These are phyloP conservation scores for Gallinago solitaria DNA, from an alignment of 2,797 vertebrate genomes.

Conservation along the genomic window DNA sequence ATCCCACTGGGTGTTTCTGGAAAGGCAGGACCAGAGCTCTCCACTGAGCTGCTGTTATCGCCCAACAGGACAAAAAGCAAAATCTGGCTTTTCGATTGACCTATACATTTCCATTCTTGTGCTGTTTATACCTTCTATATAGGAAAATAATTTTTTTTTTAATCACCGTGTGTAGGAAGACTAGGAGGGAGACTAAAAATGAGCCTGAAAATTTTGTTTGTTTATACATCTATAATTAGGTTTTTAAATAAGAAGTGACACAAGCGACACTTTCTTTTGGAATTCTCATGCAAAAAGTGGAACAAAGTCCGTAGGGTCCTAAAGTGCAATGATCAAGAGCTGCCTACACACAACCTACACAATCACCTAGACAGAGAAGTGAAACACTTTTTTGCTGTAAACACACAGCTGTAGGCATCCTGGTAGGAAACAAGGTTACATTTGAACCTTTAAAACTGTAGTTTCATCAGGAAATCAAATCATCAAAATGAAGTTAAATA, in stretches of 20 bases:
- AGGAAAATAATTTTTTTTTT: neutral
- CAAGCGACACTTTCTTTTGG: neutral
- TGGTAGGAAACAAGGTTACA: slow-evolving; percentile 48
- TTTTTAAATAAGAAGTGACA: neutral
- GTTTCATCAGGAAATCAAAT: slow-evolving; percentile 43
- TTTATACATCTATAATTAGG: neutral
- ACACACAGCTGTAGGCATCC: slow-evolving; percentile 29
- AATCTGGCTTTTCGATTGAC: neutral
- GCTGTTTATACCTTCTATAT: neutral
- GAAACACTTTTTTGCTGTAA: slow-evolving; percentile 42
- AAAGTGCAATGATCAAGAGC: slow-evolving; percentile 29
- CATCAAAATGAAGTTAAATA: neutral
- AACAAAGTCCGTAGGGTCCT: neutral
- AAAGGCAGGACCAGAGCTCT: neutral
- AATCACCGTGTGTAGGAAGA: neutral
- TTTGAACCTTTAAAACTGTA: slow-evolving; percentile 1
- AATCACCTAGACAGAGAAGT: slow-evolving; percentile 16
- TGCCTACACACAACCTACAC: neutral
- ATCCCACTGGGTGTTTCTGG: neutral
- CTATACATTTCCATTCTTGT: neutral
- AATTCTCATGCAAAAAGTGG: neutral
- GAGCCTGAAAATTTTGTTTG: neutral
- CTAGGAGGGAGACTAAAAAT: neutral
- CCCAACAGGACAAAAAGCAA: neutral
- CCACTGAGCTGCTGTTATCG: neutral